These are phyloP conservation scores for Chlorodrepanis virens DNA, from an alignment of 2,113 vertebrate species.

Conservation along the genomic window DNA sequence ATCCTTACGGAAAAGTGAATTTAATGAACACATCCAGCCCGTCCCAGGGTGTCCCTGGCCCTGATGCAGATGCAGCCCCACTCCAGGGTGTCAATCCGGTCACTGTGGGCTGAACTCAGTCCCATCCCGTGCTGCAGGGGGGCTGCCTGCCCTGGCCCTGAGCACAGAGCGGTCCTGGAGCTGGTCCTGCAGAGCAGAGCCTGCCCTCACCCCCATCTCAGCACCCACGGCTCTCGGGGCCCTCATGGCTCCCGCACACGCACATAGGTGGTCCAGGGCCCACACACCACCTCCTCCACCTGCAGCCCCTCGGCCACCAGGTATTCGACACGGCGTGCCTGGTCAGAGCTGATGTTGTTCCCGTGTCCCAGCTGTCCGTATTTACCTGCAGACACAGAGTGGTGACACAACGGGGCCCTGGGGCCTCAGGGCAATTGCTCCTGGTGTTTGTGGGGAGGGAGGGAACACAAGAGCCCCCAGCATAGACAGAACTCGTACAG, in stretches of 20 bases:
- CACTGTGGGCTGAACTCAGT: fast-evolving
- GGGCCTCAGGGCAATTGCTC: not conserved
- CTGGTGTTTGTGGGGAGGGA: fast-evolving
- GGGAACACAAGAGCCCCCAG: fast-evolving
- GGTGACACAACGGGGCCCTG: fast-evolving
- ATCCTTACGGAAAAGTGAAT: not conserved
- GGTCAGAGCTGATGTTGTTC: slow-evolving; percentile 74
- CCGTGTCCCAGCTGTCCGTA: slow-evolving; percentile 92
- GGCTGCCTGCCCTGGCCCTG: fast-evolving
- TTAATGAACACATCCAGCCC: not conserved
- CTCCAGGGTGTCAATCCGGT: fast-evolving
- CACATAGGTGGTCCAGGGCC: slow-evolving; percentile 90
- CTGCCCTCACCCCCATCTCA: fast-evolving
- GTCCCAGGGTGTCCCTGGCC: fast-evolving
- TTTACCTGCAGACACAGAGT: slow-evolving; percentile 72
- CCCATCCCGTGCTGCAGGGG: fast-evolving
- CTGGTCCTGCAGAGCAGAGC: not conserved
- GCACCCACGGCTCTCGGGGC: fast-evolving
- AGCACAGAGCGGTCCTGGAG: fast-evolving
- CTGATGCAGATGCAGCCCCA: fast-evolving
- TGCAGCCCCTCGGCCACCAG: slow-evolving; percentile 69
- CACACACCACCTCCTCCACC: slow-evolving; percentile 82
- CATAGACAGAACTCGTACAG: fast-evolving
- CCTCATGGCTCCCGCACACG: not conserved
- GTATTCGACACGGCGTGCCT: slow-evolving; percentile 73